Evolutionary conservation across 2,113 vertebrate genomes (phyloP).

Genomic region (Boleophthalmus pectinirostris): DNA sequence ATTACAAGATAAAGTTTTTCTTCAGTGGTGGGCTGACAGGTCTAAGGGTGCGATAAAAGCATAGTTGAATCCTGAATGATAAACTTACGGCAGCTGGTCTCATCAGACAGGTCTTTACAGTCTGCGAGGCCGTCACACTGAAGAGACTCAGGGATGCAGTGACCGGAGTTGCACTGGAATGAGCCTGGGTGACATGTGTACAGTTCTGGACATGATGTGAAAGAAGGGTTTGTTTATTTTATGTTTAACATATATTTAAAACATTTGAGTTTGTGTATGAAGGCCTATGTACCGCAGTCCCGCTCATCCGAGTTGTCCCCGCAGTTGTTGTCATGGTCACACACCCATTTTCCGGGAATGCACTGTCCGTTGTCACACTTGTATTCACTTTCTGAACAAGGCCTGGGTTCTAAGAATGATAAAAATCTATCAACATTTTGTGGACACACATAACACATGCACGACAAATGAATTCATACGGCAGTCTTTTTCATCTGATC

Average conservation of each 20-base stretch:
- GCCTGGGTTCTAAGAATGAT: conserved; percentile 60
- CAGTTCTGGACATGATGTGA: conserved; percentile 56
- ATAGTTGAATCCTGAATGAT: background rate
- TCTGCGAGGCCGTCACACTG: conserved; percentile 68
- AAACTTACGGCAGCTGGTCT: conserved; percentile 73
- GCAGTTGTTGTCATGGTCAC: conserved; percentile 73
- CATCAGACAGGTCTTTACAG: conserved; percentile 72
- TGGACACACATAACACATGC: background rate
- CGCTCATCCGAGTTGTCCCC: conserved; percentile 75
- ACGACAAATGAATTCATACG: conserved; percentile 47
- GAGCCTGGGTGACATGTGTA: conserved; percentile 63
- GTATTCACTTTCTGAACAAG: conserved; percentile 74
- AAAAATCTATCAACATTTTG: background rate
- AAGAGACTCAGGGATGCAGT: conserved; percentile 66
- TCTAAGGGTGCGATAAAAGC: background rate
- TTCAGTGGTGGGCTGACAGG: background rate
- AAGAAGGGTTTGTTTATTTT: background rate
- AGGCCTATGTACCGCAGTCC: conserved; percentile 66
- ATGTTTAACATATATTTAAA: background rate
- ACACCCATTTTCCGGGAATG: conserved; percentile 73
- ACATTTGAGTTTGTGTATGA: background rate
- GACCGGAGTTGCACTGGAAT: conserved; percentile 74
- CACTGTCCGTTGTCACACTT: conserved; percentile 66
- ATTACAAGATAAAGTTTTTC: no score
- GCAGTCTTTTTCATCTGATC: conserved; percentile 74